phyloP scores from a whole-genome alignment of 2,113 vertebrate genomes.

The Bufo gargarizans region DNA sequence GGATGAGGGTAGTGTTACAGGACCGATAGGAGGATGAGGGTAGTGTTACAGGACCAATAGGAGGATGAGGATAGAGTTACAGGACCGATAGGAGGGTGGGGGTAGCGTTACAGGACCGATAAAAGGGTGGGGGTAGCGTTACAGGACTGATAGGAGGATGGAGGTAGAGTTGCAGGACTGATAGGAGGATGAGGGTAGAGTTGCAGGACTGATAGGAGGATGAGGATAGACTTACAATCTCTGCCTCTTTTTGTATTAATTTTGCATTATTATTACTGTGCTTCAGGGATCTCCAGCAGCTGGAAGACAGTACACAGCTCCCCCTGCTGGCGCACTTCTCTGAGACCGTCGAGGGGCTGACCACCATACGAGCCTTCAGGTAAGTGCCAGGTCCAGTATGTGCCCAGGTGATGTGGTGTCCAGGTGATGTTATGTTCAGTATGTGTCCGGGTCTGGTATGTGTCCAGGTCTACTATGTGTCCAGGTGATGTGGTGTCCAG shows the following conservation, averaged over 20 bases:
- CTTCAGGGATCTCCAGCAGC: conserved; percentile 92
- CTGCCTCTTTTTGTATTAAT: not conserved
- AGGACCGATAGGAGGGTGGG: too few species aligned
- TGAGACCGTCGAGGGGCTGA: conserved; percentile 94
- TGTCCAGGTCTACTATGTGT: not conserved
- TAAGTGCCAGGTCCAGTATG: conserved; percentile 60
- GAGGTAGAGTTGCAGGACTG: not conserved
- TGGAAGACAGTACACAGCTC: conserved; percentile 95
- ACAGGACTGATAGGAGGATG: too few species aligned
- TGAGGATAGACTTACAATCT: too few species aligned
- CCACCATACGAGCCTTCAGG: conserved; percentile 96
- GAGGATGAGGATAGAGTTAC: too few species aligned
- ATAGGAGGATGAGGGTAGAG: too few species aligned
- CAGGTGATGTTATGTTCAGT: not conserved
- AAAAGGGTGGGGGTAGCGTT: too few species aligned
- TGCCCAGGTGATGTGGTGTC: not conserved
- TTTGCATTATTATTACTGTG: not conserved
- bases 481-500: not conserved
- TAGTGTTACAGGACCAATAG: too few species aligned
- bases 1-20: too few species aligned
- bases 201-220: too few species aligned
- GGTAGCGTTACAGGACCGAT: too few species aligned
- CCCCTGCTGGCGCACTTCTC: conserved; percentile 95
- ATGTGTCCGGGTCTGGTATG: not conserved
- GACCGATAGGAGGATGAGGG: too few species aligned